Evolutionary conservation across 2,113 vertebrate genomes (phyloP).

Genomic region (Oreochromis tanganicae): DNA sequence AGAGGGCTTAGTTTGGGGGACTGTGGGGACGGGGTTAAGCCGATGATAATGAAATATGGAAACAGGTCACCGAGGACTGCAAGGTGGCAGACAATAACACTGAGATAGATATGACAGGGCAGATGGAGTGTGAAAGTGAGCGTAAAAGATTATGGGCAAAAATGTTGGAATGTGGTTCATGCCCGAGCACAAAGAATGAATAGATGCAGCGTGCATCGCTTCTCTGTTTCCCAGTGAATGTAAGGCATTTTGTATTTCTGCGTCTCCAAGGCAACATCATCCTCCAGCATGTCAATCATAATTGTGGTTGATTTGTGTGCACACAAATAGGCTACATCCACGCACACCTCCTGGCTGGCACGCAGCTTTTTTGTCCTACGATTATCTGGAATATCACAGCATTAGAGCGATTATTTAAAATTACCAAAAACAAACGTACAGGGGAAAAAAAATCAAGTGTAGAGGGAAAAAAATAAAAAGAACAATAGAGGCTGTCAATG

Average conservation of each 20-base stretch:
- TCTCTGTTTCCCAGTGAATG: slow-evolving; percentile 30
- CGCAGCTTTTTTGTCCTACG: neutral
- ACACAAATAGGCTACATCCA: slow-evolving; percentile 18
- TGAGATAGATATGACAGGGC: neutral
- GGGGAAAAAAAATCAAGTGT: fast-evolving
- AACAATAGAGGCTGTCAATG: neutral
- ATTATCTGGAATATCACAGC: neutral
- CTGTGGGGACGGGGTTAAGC: neutral
- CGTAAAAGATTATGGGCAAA: neutral
- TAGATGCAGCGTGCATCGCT: neutral
- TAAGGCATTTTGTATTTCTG: slow-evolving; percentile 51
- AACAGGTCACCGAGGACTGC: slow-evolving; percentile 13
- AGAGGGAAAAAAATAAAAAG: neutral
- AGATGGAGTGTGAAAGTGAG: slow-evolving; percentile 16
- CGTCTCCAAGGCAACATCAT: slow-evolving; percentile 61
- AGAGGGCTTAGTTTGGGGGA: neutral
- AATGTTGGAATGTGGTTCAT: neutral
- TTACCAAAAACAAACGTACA: neutral
- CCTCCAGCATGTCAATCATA: slow-evolving; percentile 45
- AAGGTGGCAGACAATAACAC: slow-evolving; percentile 26
- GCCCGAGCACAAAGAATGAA: neutral
- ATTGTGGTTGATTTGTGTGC: slow-evolving; percentile 28
- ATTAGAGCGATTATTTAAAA: neutral
- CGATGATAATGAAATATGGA: slow-evolving; percentile 39
- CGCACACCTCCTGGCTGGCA: neutral